Evolutionary conservation across 2,888 invertebrate species (phyloP).

Genomic region (Heteromurus nitidus): DNA sequence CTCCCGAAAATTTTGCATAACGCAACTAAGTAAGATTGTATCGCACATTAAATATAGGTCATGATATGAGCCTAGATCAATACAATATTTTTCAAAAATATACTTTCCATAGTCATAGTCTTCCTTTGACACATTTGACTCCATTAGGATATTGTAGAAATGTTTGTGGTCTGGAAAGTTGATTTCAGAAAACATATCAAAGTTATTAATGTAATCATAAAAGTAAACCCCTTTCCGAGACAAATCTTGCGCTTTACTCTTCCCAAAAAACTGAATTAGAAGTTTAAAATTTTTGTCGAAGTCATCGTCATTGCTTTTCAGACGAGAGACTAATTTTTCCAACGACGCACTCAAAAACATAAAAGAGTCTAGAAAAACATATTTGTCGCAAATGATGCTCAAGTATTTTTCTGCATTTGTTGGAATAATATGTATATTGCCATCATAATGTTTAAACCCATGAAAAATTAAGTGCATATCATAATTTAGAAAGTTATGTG

Average conservation of each 20-base stretch:
- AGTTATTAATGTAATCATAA: slow-evolving; percentile 37
- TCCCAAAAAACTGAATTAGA: slow-evolving; percentile 34
- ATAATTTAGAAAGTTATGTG: slow-evolving; percentile 30
- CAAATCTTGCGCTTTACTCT: slow-evolving; percentile 27
- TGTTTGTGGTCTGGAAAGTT: slow-evolving; percentile 6
- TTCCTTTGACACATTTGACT: neutral
- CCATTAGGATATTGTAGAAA: slow-evolving; percentile 40
- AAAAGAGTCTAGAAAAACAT: slow-evolving; percentile 37
- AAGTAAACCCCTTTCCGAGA: slow-evolving; percentile 52
- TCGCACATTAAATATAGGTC: slow-evolving; percentile 43
- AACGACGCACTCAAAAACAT: slow-evolving; percentile 39
- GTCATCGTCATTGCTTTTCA: neutral
- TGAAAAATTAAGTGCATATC: slow-evolving; percentile 41
- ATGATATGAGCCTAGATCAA: slow-evolving; percentile 36
- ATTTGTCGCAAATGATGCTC: slow-evolving; percentile 16
- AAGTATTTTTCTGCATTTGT: slow-evolving; percentile 31
- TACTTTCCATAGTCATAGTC: slow-evolving; percentile 36
- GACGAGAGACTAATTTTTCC: slow-evolving; percentile 24
- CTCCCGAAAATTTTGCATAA: slow-evolving; percentile 37
- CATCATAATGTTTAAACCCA: slow-evolving; percentile 30
- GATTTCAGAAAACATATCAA: slow-evolving; percentile 19
- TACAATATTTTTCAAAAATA: slow-evolving; percentile 36
- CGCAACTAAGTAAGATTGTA: slow-evolving; percentile 30
- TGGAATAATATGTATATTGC: slow-evolving; percentile 40
- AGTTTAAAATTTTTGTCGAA: slow-evolving; percentile 18